Evolutionary conservation across 2,888 invertebrate species (phyloP), one percentile per base, ranked within the genome.

Genomic region (Drosophila antonietae): DNA sequence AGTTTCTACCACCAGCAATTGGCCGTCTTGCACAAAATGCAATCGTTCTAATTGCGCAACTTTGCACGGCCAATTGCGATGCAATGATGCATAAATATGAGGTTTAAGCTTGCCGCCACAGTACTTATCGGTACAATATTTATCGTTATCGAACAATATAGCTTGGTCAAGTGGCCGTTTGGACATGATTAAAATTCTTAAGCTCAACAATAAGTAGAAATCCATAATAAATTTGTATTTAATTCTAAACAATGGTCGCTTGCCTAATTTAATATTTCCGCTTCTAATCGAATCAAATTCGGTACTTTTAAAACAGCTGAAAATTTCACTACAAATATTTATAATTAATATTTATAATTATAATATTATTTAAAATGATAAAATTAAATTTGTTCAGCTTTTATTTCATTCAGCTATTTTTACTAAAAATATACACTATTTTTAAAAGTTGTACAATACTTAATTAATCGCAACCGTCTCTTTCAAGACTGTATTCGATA

Each of bases 1-100:
- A 81, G 81, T 75, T 81, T 69, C 77, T 63, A 80, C 43, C 65
- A 80, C 43, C 67, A 80, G 69, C 80, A 73, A 73, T 77, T 73
- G 69, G 67, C 69, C 59, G 68, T 78, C 75, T 85, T 83, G 73
- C 74, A 81, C 68, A 81, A 78, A 84, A 63, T 81, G 77, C 80
- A 85, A 78, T 88, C 73, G 80, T 75, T 88, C 83, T 88, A 88
- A 86, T 88, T 88, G 83, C 78, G 78, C 78, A 78, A 79, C 75
- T 57, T 68, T 43, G 60, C 28, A 46, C 59, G 41, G 64, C 47
- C 58, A 46, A 59, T 59, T 58, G 61, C 64, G 55, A 56, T 70
- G 77, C 80, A 77, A 64, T 65, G 58, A 62, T 59, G 80, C 75
- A 43, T 79, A 61, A 52, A 61, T 49, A 47, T 66, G 75, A 9